Evolutionary conservation across 2,113 vertebrate species (phyloP).

Genomic region (Illadopsis cleaveri): DNA sequence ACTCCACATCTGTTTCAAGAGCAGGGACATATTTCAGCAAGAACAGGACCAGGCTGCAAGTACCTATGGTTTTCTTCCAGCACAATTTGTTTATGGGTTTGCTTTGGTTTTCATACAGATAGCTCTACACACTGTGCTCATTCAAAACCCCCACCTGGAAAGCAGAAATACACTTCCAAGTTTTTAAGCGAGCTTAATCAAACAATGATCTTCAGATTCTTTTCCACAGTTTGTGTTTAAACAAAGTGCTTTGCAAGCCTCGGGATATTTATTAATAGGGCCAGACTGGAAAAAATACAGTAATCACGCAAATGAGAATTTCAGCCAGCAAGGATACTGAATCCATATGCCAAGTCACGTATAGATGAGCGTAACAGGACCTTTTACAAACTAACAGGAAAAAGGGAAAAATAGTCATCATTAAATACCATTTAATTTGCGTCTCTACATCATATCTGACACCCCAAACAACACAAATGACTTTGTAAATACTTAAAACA

Average conservation of each 20-base stretch:
- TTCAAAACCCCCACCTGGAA: not conserved
- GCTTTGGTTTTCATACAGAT: not conserved
- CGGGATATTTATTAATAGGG: constrained; percentile 1
- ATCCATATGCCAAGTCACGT: not conserved
- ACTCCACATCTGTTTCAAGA: constrained; percentile 31
- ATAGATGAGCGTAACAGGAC: not conserved
- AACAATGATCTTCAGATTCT: not conserved
- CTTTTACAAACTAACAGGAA: not conserved
- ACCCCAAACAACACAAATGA: not conserved
- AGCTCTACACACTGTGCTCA: not conserved
- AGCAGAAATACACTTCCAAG: not conserved
- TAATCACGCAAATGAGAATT: constrained; percentile 7
- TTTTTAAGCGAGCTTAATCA: not conserved
- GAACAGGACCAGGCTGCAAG: not conserved
- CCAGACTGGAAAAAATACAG: constrained; percentile 14
- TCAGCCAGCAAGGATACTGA: not conserved
- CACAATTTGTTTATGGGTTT: not conserved
- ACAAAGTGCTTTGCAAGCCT: not conserved
- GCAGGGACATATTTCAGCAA: constrained; percentile 3
- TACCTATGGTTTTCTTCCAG: not conserved
- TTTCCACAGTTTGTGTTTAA: constrained; percentile 9
- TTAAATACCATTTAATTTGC: not conserved
- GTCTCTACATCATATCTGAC: not conserved
- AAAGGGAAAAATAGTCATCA: not conserved
- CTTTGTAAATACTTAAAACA: not conserved